Evolutionary conservation across 2,888 invertebrate genomes (phyloP).

Genomic region (Falcaria lacertinaria): DNA sequence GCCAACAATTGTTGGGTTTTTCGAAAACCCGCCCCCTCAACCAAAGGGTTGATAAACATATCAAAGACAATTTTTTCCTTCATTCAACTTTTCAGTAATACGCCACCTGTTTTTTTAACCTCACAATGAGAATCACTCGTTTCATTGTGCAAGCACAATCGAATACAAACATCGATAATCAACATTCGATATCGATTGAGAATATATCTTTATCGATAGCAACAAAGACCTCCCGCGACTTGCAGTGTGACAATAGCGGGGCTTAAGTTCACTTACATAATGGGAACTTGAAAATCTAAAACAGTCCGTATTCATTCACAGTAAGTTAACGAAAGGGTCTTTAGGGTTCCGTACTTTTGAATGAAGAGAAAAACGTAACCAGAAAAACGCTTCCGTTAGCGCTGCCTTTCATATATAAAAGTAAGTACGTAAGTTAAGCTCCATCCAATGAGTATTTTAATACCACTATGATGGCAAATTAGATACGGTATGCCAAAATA

Average conservation of each 20-base stretch:
- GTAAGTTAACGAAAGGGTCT: background rate
- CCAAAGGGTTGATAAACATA: slow-evolving; percentile 77
- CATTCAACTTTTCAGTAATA: slow-evolving; percentile 32
- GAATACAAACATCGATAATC: slow-evolving; percentile 67
- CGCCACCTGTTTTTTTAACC: slow-evolving; percentile 68
- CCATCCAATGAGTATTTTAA: too few species aligned
- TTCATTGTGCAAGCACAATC: slow-evolving; percentile 63
- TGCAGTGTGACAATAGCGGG: slow-evolving; percentile 30
- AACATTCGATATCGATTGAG: slow-evolving; percentile 53
- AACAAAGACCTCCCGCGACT: slow-evolving; percentile 63
- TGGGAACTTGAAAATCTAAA: background rate
- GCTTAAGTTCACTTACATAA: slow-evolving; percentile 2
- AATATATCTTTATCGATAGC: slow-evolving; percentile 45
- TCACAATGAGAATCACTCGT: slow-evolving; percentile 51
- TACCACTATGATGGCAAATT: too few species aligned
- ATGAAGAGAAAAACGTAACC: too few species aligned
- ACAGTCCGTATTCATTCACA: background rate
- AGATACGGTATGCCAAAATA: too few species aligned
- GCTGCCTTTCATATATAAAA: too few species aligned
- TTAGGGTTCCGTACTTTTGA: too few species aligned
- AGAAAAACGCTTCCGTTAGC: too few species aligned
- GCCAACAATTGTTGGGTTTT: slow-evolving; percentile 55
- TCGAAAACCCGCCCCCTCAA: slow-evolving; percentile 57
- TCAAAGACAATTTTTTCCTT: slow-evolving; percentile 59
- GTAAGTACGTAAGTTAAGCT: too few species aligned